Evolutionary conservation across 2,113 vertebrate species (phyloP).

Genomic region (Asarcornis scutulata): DNA sequence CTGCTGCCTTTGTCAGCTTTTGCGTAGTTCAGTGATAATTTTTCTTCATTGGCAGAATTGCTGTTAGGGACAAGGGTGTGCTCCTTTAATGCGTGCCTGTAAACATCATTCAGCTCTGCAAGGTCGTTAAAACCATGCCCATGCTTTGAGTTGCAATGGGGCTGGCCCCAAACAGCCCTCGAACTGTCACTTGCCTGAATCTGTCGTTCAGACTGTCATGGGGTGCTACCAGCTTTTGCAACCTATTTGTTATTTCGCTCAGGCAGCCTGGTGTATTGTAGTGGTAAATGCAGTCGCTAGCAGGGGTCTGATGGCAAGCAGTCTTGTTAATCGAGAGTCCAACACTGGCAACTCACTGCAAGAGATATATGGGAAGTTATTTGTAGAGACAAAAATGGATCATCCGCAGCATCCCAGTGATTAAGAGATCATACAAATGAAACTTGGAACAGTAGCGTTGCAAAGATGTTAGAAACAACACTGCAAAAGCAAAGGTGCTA

Average conservation of each 20-base stretch:
- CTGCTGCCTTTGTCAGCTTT: slow-evolving; percentile 11
- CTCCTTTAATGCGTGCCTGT: not conserved
- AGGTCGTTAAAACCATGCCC: not conserved
- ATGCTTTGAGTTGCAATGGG: fast-evolving
- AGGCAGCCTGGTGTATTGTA: fast-evolving
- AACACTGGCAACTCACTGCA: not conserved
- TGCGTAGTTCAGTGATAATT: not conserved
- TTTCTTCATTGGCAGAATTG: not conserved
- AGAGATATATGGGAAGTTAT: not conserved
- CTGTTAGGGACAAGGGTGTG: not conserved
- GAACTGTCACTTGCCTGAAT: not conserved
- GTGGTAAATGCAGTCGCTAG: fast-evolving
- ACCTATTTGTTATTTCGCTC: not conserved
- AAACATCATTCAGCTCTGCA: not conserved
- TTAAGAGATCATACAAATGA: not conserved
- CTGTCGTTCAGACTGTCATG: not conserved
- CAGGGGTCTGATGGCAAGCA: not conserved
- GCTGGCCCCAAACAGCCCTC: not conserved
- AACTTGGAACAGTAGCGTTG: fast-evolving
- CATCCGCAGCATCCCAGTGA: not conserved
- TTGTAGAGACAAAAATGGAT: not conserved
- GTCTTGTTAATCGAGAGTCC: not conserved
- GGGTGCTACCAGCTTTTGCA: not conserved
- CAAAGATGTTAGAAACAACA: not conserved
- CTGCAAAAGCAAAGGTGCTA: not conserved